Evolutionary conservation across 1,140 invertebrate species (phyloP), one percentile per base, ranked within the genome.

Genomic region (Lasaia peninsularis): DNA sequence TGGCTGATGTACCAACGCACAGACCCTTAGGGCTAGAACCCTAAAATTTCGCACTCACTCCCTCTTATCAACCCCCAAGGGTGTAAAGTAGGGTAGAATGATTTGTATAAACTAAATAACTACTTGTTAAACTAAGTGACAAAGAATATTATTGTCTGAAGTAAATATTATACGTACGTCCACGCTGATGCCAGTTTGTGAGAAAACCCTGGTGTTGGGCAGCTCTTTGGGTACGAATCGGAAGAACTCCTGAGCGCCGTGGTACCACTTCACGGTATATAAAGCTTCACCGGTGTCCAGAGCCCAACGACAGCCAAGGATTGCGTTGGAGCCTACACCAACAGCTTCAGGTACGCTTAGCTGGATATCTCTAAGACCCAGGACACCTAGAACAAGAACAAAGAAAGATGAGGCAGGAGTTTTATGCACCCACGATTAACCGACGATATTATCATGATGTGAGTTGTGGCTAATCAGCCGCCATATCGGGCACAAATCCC

Each of bases 231-330:
- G 93, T 48, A 94, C 90, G 77, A 92, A 96, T 63, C 94, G 90
- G 81, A 93, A 96, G 90, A 95, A 95, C 76, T 96, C 93, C 44
- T 92, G 89, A n/a, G 90, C 86, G 14, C 94, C 93, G 73, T 94
- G 95, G 86, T 96, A 96, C 94, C 95, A 96, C 83, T 96, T 96
- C 54, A 96, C 93, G 1, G 94, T 93, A 81, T 96, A 96, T 1
- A 96, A 86, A 10, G 90, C 85, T 61, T 95, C 93, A 2, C 89
- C 90, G 51, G 91, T 88, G 65, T 92, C 90, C 14, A 92, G 74
- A 60, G 94, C 91, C 79, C 93, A 94, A 57, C 90, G 90, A 67
- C 94, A 95, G 61, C 92, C 90, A 58, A 95, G 89, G 20, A 89
- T 88, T 9, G 92, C 92, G 14, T 89, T 90, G 16, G 91, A 80